phyloP scores from a whole-genome alignment of 2,888 invertebrate genomes.

The Andrena trimmerana region DNA sequence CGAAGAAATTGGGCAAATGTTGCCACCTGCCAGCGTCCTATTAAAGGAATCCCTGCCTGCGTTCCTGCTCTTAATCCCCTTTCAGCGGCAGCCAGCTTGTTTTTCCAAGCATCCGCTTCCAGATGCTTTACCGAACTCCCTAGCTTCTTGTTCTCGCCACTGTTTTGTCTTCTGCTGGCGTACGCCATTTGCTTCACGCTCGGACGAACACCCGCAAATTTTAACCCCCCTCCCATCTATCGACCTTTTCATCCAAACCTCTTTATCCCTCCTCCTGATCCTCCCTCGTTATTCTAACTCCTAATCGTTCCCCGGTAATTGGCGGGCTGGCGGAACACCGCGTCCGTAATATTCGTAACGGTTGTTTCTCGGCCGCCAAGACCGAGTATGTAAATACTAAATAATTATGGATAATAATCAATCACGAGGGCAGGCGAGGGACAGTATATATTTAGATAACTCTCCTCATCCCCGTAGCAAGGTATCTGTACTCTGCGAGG shows the following conservation, averaged over 20 bases:
- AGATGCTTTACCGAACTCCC: slow-evolving; percentile 57
- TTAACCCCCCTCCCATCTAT: slow-evolving; percentile 15
- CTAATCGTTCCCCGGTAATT: slow-evolving; percentile 1
- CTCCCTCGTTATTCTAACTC: slow-evolving; percentile 6
- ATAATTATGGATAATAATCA: slow-evolving; percentile 22
- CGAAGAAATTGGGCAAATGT: slow-evolving; percentile 36
- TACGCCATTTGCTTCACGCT: slow-evolving; percentile 59
- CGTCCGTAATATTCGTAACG: background rate
- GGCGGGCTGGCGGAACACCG: background rate
- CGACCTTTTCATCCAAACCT: slow-evolving; percentile 22
- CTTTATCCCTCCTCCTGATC: slow-evolving; percentile 14
- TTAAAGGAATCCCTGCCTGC: slow-evolving; percentile 30
- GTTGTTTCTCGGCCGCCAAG: background rate
- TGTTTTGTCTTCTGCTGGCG: slow-evolving; percentile 64
- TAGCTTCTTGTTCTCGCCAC: slow-evolving; percentile 56
- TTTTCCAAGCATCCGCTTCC: slow-evolving; percentile 66
- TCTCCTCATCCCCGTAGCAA: background rate
- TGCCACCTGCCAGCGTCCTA: slow-evolving; percentile 23
- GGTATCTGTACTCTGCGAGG: too few relatives aligned
- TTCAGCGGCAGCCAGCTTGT: slow-evolving; percentile 66
- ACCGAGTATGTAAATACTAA: slow-evolving; percentile 1
- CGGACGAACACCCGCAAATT: slow-evolving; percentile 58
- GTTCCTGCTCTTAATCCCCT: slow-evolving; percentile 64
- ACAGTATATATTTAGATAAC: background rate
- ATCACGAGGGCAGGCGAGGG: background rate